Evolutionary conservation across 1,140 invertebrate species (phyloP), one percentile per base, ranked within the genome.

Genomic region (Riptortus pedestris): DNA sequence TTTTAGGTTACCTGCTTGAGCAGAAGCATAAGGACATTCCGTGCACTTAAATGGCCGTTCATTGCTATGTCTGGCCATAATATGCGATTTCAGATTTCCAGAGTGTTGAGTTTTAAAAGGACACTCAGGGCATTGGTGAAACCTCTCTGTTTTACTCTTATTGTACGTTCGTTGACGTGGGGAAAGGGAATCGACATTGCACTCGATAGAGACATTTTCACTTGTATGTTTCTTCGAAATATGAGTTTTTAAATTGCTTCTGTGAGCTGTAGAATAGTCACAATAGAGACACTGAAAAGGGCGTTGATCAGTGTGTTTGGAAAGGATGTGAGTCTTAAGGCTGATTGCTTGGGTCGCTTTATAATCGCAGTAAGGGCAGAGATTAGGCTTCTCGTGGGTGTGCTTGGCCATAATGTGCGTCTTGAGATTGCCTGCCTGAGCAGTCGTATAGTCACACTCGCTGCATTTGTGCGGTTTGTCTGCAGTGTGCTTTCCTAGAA

Each of bases 361-460:
- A 45, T 60, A 60, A 18, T 43, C 16, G 45, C 59, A 60, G 33
- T 22, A 28, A 20, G 31, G 26, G 20, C 59, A 60, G 2, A 16
- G 1, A 24, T 22, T 20, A 9, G 59, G 59, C 26, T 60, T 60
- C 18, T 38, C 31, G 16, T 60, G n/a, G n/a, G 59, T 60, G 26
- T 60, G 59, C 20, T 60, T 60, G 33, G 33, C 26, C 31, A 60
- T 60, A 2, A 60, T 20, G 20, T 60, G 59, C 2, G 24, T 43
- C 20, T 24, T 60, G 2, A 60, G 33, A 18, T 60, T 38, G 1
- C 59, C 59, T 2, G 28, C 18, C 9, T 60, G 59, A 60, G 28
- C 29, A 60, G 31, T n/a, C 14, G 18, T 38, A 45, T 38, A 60
- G 1, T 60, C 59, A 60, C 59, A 60, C 12, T 43, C 22, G 24